Percentiles rank a stretch among this genome's conserved stretches.
phyloP scores from a whole-genome alignment of 2,113 vertebrate genomes.

The Stigmatopora nigra region DNA sequence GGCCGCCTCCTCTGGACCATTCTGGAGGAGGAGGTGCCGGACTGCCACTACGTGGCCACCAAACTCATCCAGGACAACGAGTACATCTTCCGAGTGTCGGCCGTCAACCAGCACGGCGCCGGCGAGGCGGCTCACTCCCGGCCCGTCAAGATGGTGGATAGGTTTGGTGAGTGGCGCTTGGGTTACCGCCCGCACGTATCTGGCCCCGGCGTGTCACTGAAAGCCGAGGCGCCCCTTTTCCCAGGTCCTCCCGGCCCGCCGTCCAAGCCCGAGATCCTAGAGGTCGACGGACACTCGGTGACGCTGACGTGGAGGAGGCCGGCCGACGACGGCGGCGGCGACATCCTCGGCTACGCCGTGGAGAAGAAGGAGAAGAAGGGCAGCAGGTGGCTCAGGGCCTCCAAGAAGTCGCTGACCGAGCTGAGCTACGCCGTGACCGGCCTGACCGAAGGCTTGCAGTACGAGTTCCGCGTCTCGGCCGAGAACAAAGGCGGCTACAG shows the following conservation, averaged over 20 bases:
- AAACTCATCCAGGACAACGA: slow-evolving; percentile 98
- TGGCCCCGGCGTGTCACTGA: background rate
- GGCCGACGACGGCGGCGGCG: slow-evolving; percentile 87
- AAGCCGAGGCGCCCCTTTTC: background rate
- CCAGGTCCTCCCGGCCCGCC: slow-evolving; percentile 85
- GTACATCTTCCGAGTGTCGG: slow-evolving; percentile 94
- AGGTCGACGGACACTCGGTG: slow-evolving; percentile 80
- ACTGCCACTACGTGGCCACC: slow-evolving; percentile 86
- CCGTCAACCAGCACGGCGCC: slow-evolving; percentile 87
- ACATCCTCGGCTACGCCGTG: slow-evolving; percentile 88
- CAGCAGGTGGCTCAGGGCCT: slow-evolving; percentile 86
- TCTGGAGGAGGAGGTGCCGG: slow-evolving; percentile 83
- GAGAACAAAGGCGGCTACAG: slow-evolving; percentile 94
- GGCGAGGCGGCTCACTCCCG: slow-evolving; percentile 88
- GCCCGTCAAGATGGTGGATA: slow-evolving; percentile 92
- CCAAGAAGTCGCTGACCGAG: slow-evolving; percentile 83
- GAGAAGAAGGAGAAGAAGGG: slow-evolving; percentile 93
- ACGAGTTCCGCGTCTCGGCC: slow-evolving; percentile 92
- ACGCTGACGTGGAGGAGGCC: slow-evolving; percentile 92
- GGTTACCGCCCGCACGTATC: too few relatives aligned
- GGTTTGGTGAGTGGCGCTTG: slow-evolving; percentile 80
- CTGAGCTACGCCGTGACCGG: slow-evolving; percentile 84
- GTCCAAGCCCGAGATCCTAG: slow-evolving; percentile 86
- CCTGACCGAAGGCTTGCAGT: slow-evolving; percentile 84
- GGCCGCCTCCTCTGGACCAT: slow-evolving; percentile 94